These are phyloP conservation scores for Anguilla japonica DNA, from an alignment of 2,113 vertebrate genomes.

Conservation along the genomic window DNA sequence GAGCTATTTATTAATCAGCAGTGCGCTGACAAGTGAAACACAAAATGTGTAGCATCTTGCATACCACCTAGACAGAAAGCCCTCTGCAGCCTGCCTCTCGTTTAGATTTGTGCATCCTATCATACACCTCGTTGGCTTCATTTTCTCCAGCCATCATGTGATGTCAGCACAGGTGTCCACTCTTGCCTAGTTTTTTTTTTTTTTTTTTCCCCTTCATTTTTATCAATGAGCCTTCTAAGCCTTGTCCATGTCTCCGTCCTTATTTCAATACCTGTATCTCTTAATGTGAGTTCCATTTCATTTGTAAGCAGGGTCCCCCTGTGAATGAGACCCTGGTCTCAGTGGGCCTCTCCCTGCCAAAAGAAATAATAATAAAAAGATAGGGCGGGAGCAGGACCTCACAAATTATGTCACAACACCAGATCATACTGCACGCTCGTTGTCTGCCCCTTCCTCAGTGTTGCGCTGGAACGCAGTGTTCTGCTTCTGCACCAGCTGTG, in stretches of 20 bases:
- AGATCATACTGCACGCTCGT: neutral
- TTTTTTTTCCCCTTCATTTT: no score
- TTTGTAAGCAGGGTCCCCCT: neutral
- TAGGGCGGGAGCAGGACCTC: neutral
- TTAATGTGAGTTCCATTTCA: no score
- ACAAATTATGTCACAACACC: neutral
- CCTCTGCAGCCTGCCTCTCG: neutral
- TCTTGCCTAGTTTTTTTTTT: no score
- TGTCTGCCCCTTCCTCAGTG: constrained; percentile 21
- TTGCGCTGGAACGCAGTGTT: constrained; percentile 54
- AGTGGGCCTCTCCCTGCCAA: neutral
- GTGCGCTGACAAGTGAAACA: neutral
- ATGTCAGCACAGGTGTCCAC: no score
- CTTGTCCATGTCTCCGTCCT: no score
- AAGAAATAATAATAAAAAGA: neutral
- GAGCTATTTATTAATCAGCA: neutral
- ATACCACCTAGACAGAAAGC: neutral
- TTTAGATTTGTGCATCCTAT: neutral
- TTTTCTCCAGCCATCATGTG: neutral
- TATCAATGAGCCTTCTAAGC: no score
- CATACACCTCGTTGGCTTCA: neutral
- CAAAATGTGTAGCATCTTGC: neutral
- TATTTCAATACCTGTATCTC: no score
- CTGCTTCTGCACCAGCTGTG: constrained; percentile 58
- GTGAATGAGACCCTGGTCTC: no score